Evolutionary conservation across 2,888 invertebrate species (phyloP).

Genomic region (Mechanitis messenoides): DNA sequence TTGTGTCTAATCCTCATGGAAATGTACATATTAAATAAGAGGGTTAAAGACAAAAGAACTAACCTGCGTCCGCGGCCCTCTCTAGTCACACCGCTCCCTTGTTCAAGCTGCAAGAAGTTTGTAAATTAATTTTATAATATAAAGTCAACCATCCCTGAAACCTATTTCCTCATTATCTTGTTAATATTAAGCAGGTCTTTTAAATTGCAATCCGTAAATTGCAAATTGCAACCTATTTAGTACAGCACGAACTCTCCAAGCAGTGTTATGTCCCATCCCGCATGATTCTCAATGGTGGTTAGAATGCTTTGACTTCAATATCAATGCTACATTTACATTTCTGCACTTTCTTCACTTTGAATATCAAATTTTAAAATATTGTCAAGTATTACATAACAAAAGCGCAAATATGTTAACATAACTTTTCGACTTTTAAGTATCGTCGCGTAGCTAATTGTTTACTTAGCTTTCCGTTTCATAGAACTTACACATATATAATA

Average conservation of each 20-base stretch:
- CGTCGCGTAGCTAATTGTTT: constrained; percentile 7
- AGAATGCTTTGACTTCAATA: constrained; percentile 3
- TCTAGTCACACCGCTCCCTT: constrained; percentile 9
- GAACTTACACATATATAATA: neutral
- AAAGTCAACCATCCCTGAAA: neutral
- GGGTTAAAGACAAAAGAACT: neutral
- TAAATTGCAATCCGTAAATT: too few species aligned
- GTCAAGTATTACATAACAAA: neutral
- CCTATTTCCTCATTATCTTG: neutral
- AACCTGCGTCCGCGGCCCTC: constrained; percentile 18
- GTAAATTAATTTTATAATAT: constrained; percentile 1
- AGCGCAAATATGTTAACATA: constrained; percentile 10
- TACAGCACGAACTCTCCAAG: constrained; percentile 10
- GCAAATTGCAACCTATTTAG: neutral
- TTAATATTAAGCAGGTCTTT: too few species aligned
- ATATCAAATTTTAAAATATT: neutral
- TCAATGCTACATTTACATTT: neutral
- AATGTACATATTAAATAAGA: neutral
- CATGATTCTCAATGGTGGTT: constrained; percentile 14
- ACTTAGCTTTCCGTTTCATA: neutral
- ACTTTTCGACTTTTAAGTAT: constrained; percentile 5
- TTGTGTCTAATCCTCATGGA: too few species aligned
- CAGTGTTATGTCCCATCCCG: constrained; percentile 10
- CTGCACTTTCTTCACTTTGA: neutral
- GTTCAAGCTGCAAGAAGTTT: constrained; percentile 17